Percentiles rank a stretch among this genome's conserved stretches.
Evolutionary conservation across 64 coral and sea anemone species (phyloP).

Genomic region (Stylophora pistillata): DNA sequence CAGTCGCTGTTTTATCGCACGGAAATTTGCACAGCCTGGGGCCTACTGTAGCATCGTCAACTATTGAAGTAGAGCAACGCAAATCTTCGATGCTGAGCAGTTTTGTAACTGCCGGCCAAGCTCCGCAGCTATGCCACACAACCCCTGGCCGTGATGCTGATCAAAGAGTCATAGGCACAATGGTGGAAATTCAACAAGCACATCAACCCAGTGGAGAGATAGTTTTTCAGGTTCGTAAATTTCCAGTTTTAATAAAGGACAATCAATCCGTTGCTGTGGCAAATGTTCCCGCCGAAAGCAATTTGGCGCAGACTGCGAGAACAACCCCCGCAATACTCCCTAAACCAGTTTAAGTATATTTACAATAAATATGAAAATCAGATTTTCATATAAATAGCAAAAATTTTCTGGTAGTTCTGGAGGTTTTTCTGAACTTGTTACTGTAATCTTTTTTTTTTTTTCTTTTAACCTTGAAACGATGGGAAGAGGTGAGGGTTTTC

Average conservation of each 20-base stretch:
- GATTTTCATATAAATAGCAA: too few relatives aligned
- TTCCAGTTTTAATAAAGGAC: not conserved
- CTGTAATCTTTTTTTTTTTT: too few relatives aligned
- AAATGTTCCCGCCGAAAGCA: not conserved
- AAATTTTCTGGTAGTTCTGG: too few relatives aligned
- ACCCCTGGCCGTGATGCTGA: not conserved
- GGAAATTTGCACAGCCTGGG: not conserved
- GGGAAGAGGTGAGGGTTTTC: too few relatives aligned
- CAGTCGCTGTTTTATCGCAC: slow-evolving; percentile 2
- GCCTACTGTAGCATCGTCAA: not conserved
- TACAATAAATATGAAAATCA: too few relatives aligned
- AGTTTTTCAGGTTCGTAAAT: slow-evolving; percentile 7
- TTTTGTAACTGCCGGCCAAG: not conserved
- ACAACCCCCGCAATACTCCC: too few relatives aligned
- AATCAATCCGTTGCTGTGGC: not conserved
- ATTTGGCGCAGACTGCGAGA: not conserved
- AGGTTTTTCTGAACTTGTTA: too few relatives aligned
- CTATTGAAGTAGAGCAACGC: not conserved
- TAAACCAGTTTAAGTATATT: too few relatives aligned
- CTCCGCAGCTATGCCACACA: not conserved
- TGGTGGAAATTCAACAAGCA: slow-evolving; percentile 19
- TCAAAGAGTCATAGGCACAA: slow-evolving; percentile 16
- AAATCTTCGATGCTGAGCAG: not conserved
- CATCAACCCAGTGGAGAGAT: not conserved
- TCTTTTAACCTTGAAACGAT: too few relatives aligned